Base-by-base conservation (phyloP, 2,113 vertebrate species). In the Serinus canaria region DNA sequence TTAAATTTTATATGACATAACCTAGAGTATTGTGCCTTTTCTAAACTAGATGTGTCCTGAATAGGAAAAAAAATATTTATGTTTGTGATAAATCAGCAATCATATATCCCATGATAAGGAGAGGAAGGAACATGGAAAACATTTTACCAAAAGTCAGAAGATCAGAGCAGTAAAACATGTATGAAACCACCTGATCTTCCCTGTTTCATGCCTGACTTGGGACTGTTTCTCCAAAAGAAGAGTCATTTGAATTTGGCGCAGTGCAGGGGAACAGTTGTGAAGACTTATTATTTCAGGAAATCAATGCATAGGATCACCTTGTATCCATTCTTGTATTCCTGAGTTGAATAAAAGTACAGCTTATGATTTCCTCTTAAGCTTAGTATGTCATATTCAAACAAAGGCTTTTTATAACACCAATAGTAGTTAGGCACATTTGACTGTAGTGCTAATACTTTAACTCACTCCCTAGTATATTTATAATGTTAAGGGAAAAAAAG, bases 181-280 rank as follows among this genome's bases (percentile, higher is more conserved):
- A 47, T 46, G 31, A 78, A 94, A 52, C 4, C 49, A 31, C 15
- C 7, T 50, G 10, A 67, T 64, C 5, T 59, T 44, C 37, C 23
- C 14, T 72, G 1, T 44, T 77, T 78, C 24, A 30, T 46, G 5
- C 4, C 41, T 25, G 7, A 63, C 74, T 91, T 80, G 44, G 6
- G 14, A 81, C 6, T 30, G 6, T 53, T 75, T 3, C 17, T 81
- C 21, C 9, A 33, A 49, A 58, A 9, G 28, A 33, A 82, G 5
- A 69, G 7, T 37, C 1, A 47, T 72, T 78, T 64, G 27, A 69
- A 59, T 44, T 35, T 77, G 6, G 1, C 0, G 1, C 2, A 6
- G 6, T n/a, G 2, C 3, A 46, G 7, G 0, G 6, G 7, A 89
- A 28, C 7, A 12, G 2, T 39, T 72, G 14, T 47, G 25, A 19